Evolutionary conservation across 2,113 vertebrate genomes (phyloP).

Genomic region (Dendropsophus ebraccatus): DNA sequence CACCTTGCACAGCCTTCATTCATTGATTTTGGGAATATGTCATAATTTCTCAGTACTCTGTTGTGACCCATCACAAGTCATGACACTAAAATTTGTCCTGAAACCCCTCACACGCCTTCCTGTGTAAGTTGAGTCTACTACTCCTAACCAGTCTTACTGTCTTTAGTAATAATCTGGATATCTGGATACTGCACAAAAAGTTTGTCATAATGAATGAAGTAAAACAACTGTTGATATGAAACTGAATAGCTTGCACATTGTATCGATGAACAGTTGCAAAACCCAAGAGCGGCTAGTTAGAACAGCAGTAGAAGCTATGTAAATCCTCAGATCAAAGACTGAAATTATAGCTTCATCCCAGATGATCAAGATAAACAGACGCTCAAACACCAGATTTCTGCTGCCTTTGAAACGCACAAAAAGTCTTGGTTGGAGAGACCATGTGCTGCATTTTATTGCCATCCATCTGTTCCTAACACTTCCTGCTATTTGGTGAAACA

Average conservation of each 20-base stretch:
- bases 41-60: neutral
- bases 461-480: constrained; percentile 51
- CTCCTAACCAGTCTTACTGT: neutral
- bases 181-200: neutral
- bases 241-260: constrained; percentile 22
- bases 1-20: too few relatives aligned
- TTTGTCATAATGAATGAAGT: constrained; percentile 13
- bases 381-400: constrained; percentile 34
- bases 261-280: constrained; percentile 41
- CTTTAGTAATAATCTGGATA: neutral
- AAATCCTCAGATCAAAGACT: constrained; percentile 41
- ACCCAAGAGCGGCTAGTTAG: constrained; percentile 11
- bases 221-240: constrained; percentile 40
- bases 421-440: constrained; percentile 29
- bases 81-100: neutral
- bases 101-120: neutral
- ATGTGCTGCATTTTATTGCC: constrained; percentile 51
- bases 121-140: neutral
- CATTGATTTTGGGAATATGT: neutral
- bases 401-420: constrained; percentile 52
- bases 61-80: too few relatives aligned
- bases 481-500: constrained; percentile 54
- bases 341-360: constrained; percentile 55
- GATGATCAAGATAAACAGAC: constrained; percentile 51
- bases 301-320: constrained; percentile 6